These are phyloP conservation scores for Syritta pipiens DNA, from an alignment of 2,888 invertebrate genomes.

Conservation along the genomic window DNA sequence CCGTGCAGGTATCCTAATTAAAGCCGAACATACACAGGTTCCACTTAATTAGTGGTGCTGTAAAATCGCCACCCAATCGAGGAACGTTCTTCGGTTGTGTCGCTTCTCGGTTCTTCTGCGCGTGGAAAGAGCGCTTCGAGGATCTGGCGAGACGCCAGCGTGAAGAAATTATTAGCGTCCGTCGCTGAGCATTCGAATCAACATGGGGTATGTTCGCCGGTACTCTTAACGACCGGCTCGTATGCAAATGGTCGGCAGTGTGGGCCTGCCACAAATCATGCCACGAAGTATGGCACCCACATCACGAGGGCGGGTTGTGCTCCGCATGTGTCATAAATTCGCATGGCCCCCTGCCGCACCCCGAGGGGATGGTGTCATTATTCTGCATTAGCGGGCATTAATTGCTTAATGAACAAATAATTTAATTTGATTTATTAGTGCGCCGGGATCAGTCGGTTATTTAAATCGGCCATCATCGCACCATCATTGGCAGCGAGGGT, in stretches of 20 bases:
- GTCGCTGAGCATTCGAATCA: conserved; percentile 7
- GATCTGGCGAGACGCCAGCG: neutral
- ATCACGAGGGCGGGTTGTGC: neutral
- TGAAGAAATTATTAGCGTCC: neutral
- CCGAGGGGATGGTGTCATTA: conserved; percentile 51
- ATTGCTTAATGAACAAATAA: conserved; percentile 70
- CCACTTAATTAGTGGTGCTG: conserved; percentile 16
- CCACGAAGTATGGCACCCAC: conserved; percentile 26
- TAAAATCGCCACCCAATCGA: conserved; percentile 5
- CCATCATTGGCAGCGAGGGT: conserved; percentile 46
- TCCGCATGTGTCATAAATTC: conserved; percentile 10
- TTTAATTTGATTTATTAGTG: conserved; percentile 68
- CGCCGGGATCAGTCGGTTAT: conserved; percentile 17
- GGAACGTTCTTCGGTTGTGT: neutral
- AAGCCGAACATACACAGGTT: conserved; percentile 15
- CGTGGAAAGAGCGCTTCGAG: neutral
- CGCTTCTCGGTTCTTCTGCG: no score
- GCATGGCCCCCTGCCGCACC: neutral
- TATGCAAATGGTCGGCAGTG: conserved; percentile 1
- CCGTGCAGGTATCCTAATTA: conserved; percentile 13
- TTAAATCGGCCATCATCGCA: conserved; percentile 52
- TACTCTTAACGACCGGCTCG: conserved; percentile 7
- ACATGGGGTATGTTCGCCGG: conserved; percentile 27
- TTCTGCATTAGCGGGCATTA: conserved; percentile 65
- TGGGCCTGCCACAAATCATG: conserved; percentile 39